Evolutionary conservation across 2,888 invertebrate species (phyloP).

Genomic region (Melinaea marsaeus): DNA sequence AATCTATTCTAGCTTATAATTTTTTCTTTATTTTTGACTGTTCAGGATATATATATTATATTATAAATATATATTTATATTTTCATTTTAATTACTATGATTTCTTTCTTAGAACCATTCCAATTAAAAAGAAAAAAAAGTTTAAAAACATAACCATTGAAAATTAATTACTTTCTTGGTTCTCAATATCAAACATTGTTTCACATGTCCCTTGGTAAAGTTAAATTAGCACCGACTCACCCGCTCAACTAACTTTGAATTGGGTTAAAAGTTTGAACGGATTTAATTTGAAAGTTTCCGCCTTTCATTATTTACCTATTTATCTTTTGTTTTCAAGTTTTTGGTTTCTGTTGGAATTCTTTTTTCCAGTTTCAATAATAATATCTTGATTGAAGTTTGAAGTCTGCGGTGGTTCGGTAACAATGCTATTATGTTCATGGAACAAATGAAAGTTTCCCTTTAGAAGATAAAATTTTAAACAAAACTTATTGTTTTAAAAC

Average conservation of each 20-base stretch:
- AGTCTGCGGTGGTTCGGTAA: conserved; percentile 23
- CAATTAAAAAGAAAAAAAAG: conserved; percentile 15
- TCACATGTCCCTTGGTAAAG: conserved; percentile 41
- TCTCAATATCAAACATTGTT: conserved; percentile 28
- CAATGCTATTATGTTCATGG: conserved; percentile 30
- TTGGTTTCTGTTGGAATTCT: conserved; percentile 46
- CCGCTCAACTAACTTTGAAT: conserved; percentile 49
- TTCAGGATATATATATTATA: background rate
- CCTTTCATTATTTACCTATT: conserved; percentile 61
- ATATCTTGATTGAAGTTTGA: conserved; percentile 42
- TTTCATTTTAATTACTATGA: no score
- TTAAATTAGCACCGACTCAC: conserved; percentile 52
- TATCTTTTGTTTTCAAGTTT: conserved; percentile 50
- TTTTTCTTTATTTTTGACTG: background rate
- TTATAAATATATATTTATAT: no score
- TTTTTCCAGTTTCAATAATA: conserved; percentile 52
- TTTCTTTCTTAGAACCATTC: no score
- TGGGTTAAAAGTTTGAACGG: conserved; percentile 58
- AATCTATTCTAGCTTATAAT: background rate
- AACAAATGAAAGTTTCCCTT: conserved; percentile 26
- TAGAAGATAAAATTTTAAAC: conserved; percentile 21
- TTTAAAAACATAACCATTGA: no score
- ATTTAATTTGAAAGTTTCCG: conserved; percentile 60
- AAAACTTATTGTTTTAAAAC: conserved; percentile 20
- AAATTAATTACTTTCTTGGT: conserved; percentile 14